Conservation (phyloP, 2,113 vertebrate genomes). For the Percopsis transmontana region DNA sequence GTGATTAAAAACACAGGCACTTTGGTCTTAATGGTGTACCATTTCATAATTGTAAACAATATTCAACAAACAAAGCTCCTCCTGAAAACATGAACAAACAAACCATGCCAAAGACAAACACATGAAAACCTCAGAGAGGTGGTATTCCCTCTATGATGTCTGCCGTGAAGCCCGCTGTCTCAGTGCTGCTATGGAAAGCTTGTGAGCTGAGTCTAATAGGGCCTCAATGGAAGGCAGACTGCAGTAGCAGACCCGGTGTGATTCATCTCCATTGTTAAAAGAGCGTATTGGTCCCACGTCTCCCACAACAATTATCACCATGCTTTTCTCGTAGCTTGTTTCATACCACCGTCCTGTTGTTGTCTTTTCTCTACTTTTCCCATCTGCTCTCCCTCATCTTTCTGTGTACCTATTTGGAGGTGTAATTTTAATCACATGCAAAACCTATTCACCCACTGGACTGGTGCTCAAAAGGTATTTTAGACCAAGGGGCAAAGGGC, state of each 20-base stretch:
- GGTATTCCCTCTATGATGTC: constrained; percentile 4
- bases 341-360: constrained; percentile 52
- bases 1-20: neutral
- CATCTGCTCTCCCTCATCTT: constrained; percentile 64
- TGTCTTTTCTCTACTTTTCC: constrained; percentile 51
- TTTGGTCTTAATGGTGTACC: neutral
- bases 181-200: constrained; percentile 47
- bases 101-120: neutral
- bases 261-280: constrained; percentile 71
- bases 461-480: constrained; percentile 89
- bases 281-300: constrained; percentile 75
- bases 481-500: constrained; percentile 85
- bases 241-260: constrained; percentile 60
- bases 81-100: neutral
- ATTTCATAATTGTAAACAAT: neutral
- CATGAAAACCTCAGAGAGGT: constrained; percentile 2
- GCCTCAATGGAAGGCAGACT: constrained; percentile 78
- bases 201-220: constrained; percentile 80
- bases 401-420: constrained; percentile 41
- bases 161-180: constrained; percentile 5
- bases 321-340: constrained; percentile 78
- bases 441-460: constrained; percentile 90
- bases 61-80: neutral
- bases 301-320: constrained; percentile 86
- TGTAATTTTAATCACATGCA: constrained; percentile 84